Base-by-base conservation (phyloP, 2,888 invertebrate genomes). In the Pimpla rufipes region DNA sequence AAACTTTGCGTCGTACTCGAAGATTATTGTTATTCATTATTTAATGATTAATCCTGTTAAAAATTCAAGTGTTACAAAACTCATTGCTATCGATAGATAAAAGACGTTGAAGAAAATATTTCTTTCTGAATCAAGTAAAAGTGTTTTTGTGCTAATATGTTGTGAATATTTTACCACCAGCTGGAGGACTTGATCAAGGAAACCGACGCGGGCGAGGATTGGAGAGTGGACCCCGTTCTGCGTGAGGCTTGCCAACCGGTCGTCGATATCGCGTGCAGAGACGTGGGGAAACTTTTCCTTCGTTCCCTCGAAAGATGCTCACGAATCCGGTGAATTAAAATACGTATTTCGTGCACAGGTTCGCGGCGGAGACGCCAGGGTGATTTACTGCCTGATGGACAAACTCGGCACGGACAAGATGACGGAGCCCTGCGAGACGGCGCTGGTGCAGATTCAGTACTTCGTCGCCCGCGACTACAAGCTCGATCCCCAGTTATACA, bases 401-500 rank as follows among this genome's bases (percentile, higher is more conserved):
- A 97, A 98, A 91, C 94, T 99, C 67, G 97, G 97, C 50, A 96
- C 97, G 1, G 95, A 95, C 77, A 94, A 96, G 55, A 99, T 99
- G 98, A 96, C 96, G 0, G 95, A 96, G 80, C 96, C 97, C 16
- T 99, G 99, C 94, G 98, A 98, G 94, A 96, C 97, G 85, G 97
- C 98, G 8, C 94, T 99, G 57, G 94, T 99, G 81, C 98, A 99
- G 93, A 98, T 99, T 89, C 99, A 99, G 92, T 99, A 99, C 93
- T 99, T 99, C 93, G 96, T 99, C 84, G 97, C 98, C 0, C 95
- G 99, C 88, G 98, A 99, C 94, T 99, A 98, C 92, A 98, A 97
- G 89, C 94, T 99, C 64, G 98, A 99, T 93, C 97, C 98, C 0
- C 96, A 96, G 88, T 94, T 99, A 57, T 99, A 98, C 91, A 95